Percentiles rank a stretch among this genome's conserved stretches.
phyloP scores from a whole-genome alignment of 2,113 vertebrate species.

The Varanus komodoensis region DNA sequence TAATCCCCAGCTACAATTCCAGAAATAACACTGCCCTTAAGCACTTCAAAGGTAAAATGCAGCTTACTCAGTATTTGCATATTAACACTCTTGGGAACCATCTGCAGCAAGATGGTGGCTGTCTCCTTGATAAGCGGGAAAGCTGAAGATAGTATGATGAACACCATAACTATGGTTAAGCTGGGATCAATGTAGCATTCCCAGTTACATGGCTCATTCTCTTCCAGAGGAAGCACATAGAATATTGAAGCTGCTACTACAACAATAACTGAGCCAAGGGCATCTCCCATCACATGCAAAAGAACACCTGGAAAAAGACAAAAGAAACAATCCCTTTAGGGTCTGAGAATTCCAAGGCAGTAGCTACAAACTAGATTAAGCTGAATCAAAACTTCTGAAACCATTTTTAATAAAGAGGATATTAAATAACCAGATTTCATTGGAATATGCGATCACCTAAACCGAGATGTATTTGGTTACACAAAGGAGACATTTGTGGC shows the following conservation, averaged over 20 bases:
- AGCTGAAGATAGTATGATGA: conserved; percentile 85
- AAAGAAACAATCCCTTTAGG: not conserved
- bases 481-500: not conserved
- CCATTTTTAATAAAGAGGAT: not conserved
- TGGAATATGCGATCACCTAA: not conserved
- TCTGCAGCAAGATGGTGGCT: conserved; percentile 84
- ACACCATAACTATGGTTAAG: conserved; percentile 85
- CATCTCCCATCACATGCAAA: conserved; percentile 85
- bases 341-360: fast-evolving
- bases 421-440: not conserved
- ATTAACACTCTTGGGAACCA: conserved; percentile 82
- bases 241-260: conserved; percentile 81
- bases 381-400: not conserved
- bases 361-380: not conserved
- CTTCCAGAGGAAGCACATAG: conserved; percentile 76
- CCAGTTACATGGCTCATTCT: conserved; percentile 79
- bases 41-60: not conserved
- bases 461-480: not conserved
- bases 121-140: conserved; percentile 87
- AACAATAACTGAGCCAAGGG: conserved; percentile 83
- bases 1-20: conserved; percentile 19
- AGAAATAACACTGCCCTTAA: conserved; percentile 36
- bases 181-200: conserved; percentile 89
- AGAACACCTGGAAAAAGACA: conserved; percentile 79
- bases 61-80: conserved; percentile 82